Base-by-base conservation (phyloP, 2,113 vertebrate species). In the Pardalotus punctatus region DNA sequence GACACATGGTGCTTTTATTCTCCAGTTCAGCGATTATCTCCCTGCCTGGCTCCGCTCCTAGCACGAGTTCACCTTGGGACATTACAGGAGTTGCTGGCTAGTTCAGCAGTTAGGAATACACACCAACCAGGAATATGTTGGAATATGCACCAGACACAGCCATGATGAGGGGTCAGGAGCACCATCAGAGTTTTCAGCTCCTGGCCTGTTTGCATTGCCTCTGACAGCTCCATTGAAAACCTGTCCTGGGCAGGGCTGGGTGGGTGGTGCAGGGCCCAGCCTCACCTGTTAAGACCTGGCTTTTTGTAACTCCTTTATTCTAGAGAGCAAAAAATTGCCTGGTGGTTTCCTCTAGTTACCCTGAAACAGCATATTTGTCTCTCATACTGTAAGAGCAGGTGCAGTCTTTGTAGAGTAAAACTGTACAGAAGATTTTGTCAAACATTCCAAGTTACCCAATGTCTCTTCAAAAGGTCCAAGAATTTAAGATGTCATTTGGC, bases 1-100 rank as follows among this genome's bases (percentile, higher is more conserved):
- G 90, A 94, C 95, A 96, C 94, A 96, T 94, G 92, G 95, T 43
- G 79, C 70, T 3, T 85, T 92, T 56, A 60, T 40, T 74, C 94
- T 92, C 79, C 88, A 58, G 85, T 43, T 96, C 79, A 71, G 86
- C 50, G 62, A 86, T 91, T 85, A 50, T 93, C 91, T 93, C 66
- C 69, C 85, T 70, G 90, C 85, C 85, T 95, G 96, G 90, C 90
- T 96, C 58, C 47, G 6, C 85, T 96, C 95, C 90, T 42, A 80
- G 36, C 71, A 60, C 84, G 36, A 81, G 94, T 93, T 97, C 95
- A 92, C 92, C 92, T 18, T 93, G 95, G 95, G 95, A 93, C 93
- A 62, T 33, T 15, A 14, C 71, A 14, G 87, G 80, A 77, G 56
- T 1, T 78, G 35, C 40, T 51, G 87, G 81, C 61, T 40, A 48